Percentiles rank a stretch among this genome's conserved stretches.
These are phyloP conservation scores for Dryocosmus kuriphilus DNA, from an alignment of 2,888 invertebrate genomes.

Conservation along the genomic window DNA sequence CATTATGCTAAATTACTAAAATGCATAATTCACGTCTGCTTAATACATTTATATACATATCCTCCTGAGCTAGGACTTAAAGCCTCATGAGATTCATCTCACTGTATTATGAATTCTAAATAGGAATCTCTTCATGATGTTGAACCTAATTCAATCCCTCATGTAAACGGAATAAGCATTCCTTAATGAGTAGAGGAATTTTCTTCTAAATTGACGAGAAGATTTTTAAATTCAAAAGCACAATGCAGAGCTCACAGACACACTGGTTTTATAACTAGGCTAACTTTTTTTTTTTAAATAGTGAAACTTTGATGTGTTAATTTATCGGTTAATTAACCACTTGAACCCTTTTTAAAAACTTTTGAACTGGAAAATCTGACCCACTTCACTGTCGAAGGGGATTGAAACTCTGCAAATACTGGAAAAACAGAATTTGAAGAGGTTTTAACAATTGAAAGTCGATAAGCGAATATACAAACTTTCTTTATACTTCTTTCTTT, in stretches of 20 bases:
- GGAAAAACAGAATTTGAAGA: not conserved
- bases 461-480: constrained; percentile 3
- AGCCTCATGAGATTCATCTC: too few relatives aligned
- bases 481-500: not conserved
- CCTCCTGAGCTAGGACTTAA: too few relatives aligned
- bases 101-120: too few relatives aligned
- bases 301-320: not conserved
- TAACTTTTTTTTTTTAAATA: not conserved
- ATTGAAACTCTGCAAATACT: not conserved
- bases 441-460: not conserved
- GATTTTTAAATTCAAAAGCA: not conserved
- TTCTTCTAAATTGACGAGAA: too few relatives aligned
- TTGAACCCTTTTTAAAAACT: not conserved
- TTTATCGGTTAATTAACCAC: not conserved
- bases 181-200: too few relatives aligned
- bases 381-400: not conserved
- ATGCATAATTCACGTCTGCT: constrained; percentile 2
- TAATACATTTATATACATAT: not conserved
- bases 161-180: too few relatives aligned
- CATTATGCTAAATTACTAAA: constrained; percentile 5
- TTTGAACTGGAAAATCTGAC: not conserved
- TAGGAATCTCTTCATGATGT: too few relatives aligned
- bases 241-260: not conserved
- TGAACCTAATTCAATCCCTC: too few relatives aligned
- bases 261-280: not conserved